Conservation (phyloP, 2,797 vertebrate species). For the Pseudochirops corinnae region DNA sequence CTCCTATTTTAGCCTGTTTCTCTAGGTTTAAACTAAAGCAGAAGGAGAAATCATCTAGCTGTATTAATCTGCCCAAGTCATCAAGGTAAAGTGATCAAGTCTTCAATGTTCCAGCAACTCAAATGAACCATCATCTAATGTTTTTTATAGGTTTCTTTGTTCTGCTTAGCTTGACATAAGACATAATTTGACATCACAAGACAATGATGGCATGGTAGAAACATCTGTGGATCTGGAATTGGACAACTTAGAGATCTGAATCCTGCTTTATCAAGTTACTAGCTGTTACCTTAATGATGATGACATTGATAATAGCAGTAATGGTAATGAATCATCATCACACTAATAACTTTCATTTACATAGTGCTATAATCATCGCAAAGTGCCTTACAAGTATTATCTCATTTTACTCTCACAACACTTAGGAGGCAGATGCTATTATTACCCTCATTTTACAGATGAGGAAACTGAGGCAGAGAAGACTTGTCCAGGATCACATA, state of each 20-base stretch:
- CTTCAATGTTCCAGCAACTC: background rate
- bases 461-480: background rate
- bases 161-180: background rate
- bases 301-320: background rate
- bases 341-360: background rate
- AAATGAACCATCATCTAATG: background rate
- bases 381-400: background rate
- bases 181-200: background rate
- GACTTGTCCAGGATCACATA: background rate
- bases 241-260: background rate
- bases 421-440: background rate
- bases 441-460: background rate
- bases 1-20: background rate
- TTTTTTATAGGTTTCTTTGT: background rate
- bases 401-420: background rate
- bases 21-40: background rate
- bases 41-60: background rate
- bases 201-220: background rate
- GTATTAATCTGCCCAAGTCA: background rate
- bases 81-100: background rate
- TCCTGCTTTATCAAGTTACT: background rate
- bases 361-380: background rate
- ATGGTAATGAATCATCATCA: background rate
- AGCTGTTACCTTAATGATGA: background rate
- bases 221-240: background rate